Evolutionary conservation across 2,113 vertebrate genomes (phyloP).

Genomic region (Pyxicephalus adspersus): DNA sequence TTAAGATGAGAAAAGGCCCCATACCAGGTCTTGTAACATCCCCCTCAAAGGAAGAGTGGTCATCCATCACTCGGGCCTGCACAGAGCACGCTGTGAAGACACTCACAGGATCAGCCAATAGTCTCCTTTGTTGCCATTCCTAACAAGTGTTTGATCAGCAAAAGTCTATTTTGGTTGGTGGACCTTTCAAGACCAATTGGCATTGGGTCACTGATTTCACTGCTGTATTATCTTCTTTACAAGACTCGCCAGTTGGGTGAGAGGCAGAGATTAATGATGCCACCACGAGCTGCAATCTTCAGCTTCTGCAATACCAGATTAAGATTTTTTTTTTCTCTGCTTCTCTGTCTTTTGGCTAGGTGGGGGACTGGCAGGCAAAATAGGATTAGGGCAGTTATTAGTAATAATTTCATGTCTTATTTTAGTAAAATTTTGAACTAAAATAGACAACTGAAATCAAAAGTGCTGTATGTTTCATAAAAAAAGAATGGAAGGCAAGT

Average conservation of each 20-base stretch:
- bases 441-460: no score
- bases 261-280: constrained; percentile 96
- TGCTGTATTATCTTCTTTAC: constrained; percentile 93
- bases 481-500: no score
- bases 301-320: constrained; percentile 47
- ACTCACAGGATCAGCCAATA: constrained; percentile 92
- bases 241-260: constrained; percentile 90
- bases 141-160: constrained; percentile 99
- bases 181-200: constrained; percentile 99
- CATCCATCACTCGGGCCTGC: constrained; percentile 97
- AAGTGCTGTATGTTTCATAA: no score
- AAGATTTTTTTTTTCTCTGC: constrained; percentile 46
- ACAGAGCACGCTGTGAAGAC: constrained; percentile 89
- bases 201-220: constrained; percentile 95
- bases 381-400: neutral
- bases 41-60: constrained; percentile 84
- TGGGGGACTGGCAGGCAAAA: neutral
- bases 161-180: constrained; percentile 99
- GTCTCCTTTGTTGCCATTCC: constrained; percentile 96
- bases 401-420: neutral
- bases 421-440: no score
- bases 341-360: neutral
- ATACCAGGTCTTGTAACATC: constrained; percentile 83
- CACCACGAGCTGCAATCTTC: constrained; percentile 47
- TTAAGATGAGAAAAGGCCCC: constrained; percentile 90